Evolutionary conservation across 2,888 invertebrate genomes (phyloP).

Genomic region (Parapristionchus giblindavisi): DNA sequence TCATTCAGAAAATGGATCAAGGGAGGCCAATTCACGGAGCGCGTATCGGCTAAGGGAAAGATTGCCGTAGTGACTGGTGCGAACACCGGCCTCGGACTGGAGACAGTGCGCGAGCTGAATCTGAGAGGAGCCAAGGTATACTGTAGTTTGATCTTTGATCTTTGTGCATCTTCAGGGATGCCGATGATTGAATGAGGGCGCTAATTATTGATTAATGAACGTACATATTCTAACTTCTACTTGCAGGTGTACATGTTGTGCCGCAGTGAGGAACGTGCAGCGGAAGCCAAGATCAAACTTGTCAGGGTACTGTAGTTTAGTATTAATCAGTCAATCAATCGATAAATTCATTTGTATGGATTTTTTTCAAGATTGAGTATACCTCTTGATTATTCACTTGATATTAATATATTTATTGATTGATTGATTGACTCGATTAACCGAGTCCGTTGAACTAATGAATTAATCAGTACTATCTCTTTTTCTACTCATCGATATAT

Average conservation of each 20-base stretch:
- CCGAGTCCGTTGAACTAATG: too few species aligned
- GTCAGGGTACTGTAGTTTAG: constrained; percentile 43
- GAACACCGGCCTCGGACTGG: constrained; percentile 78
- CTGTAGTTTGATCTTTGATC: background rate
- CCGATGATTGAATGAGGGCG: background rate
- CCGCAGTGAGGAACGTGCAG: constrained; percentile 57
- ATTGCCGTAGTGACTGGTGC: constrained; percentile 77
- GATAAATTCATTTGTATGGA: too few species aligned
- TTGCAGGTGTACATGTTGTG: constrained; percentile 66
- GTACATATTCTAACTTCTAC: background rate
- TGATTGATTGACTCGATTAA: too few species aligned
- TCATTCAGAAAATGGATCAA: constrained; percentile 52
- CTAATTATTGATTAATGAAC: background rate
- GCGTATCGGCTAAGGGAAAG: constrained; percentile 77
- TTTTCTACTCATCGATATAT: too few species aligned
- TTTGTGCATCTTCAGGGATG: background rate
- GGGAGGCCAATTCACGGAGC: constrained; percentile 66
- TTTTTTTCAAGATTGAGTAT: too few species aligned
- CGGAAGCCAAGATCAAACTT: constrained; percentile 55
- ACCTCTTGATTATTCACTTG: too few species aligned
- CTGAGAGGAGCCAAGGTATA: constrained; percentile 61
- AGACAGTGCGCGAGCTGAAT: constrained; percentile 62
- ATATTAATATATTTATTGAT: too few species aligned
- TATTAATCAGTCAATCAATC: too few species aligned
- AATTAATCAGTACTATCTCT: too few species aligned